Percentiles rank a stretch among this genome's conserved stretches.
These are phyloP conservation scores for Menidia beryllina DNA, from an alignment of 2,113 vertebrate genomes.

Conservation along the genomic window DNA sequence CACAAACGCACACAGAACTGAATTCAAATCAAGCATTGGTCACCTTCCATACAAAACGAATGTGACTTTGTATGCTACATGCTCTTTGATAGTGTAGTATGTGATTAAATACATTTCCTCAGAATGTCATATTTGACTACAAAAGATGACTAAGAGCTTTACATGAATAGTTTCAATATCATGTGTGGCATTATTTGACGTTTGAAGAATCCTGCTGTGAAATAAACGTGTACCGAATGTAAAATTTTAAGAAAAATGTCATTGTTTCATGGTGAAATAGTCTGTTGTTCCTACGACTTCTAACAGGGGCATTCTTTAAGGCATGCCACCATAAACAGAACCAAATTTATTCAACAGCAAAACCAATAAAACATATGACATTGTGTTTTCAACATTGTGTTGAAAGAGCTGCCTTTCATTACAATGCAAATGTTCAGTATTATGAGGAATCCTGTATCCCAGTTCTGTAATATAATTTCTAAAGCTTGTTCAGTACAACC, in stretches of 20 bases:
- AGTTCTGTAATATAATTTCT: slow-evolving; percentile 3
- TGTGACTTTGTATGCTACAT: too few relatives aligned
- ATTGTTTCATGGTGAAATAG: neutral
- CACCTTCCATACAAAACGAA: too few relatives aligned
- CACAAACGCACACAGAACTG: too few relatives aligned
- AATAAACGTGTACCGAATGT: neutral
- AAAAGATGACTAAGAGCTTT: too few relatives aligned
- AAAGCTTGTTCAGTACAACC: slow-evolving; percentile 15
- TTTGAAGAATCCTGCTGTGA: neutral
- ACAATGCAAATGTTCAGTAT: slow-evolving; percentile 23
- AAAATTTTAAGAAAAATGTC: neutral
- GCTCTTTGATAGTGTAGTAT: too few relatives aligned
- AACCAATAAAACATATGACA: neutral
- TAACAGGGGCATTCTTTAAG: neutral
- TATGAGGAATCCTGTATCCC: slow-evolving; percentile 4
- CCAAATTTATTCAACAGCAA: neutral
- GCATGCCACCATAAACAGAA: neutral
- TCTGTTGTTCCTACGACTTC: neutral
- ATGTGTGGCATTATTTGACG: too few relatives aligned
- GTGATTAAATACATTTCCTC: too few relatives aligned
- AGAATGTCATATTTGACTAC: too few relatives aligned
- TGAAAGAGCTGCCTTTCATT: slow-evolving; percentile 14
- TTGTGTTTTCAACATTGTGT: slow-evolving; percentile 3
- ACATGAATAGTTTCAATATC: too few relatives aligned
- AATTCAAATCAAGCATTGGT: too few relatives aligned